Conservation (phyloP, 1,140 invertebrate genomes). For the Drosophila novamexicana region DNA sequence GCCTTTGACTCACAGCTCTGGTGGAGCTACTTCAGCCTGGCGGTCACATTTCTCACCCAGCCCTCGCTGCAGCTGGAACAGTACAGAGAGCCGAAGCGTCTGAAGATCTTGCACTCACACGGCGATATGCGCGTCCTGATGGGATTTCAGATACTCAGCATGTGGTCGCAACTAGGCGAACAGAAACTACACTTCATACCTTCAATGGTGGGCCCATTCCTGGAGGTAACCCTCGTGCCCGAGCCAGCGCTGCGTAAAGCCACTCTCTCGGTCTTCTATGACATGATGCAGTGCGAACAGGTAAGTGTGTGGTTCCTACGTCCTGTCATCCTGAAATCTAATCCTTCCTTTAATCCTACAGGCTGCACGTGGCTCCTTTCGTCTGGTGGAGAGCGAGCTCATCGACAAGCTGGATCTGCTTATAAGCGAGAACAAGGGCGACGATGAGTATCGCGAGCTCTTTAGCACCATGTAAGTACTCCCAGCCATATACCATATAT, state of each 20-base stretch:
- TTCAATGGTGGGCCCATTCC: conserved; percentile 95
- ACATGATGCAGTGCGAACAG: conserved; percentile 98
- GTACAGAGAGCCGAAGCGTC: conserved; percentile 91
- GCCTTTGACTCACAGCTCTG: conserved; percentile 90
- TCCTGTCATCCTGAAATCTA: not conserved
- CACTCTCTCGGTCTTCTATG: conserved; percentile 97
- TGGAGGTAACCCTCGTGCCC: conserved; percentile 97
- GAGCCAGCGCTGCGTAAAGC: conserved; percentile 94
- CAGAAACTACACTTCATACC: conserved; percentile 94
- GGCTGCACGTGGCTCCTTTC: conserved; percentile 87
- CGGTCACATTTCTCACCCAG: conserved; percentile 95
- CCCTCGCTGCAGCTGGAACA: conserved; percentile 93
- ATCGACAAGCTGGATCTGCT: conserved; percentile 97
- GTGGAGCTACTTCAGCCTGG: conserved; percentile 95
- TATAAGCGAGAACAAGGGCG: conserved; percentile 96
- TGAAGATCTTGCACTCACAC: conserved; percentile 92
- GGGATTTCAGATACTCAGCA: conserved; percentile 96
- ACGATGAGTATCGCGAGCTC: conserved; percentile 95
- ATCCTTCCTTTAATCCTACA: conserved; percentile 18
- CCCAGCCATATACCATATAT: conserved; percentile 19
- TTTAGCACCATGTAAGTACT: conserved; percentile 96
- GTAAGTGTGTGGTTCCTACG: conserved; percentile 66
- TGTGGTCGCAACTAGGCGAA: conserved; percentile 95
- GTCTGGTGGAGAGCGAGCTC: conserved; percentile 95
- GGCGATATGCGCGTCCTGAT: conserved; percentile 96